phyloP scores from a whole-genome alignment of 2,113 vertebrate species.

The Himantopus leucocephalus region DNA sequence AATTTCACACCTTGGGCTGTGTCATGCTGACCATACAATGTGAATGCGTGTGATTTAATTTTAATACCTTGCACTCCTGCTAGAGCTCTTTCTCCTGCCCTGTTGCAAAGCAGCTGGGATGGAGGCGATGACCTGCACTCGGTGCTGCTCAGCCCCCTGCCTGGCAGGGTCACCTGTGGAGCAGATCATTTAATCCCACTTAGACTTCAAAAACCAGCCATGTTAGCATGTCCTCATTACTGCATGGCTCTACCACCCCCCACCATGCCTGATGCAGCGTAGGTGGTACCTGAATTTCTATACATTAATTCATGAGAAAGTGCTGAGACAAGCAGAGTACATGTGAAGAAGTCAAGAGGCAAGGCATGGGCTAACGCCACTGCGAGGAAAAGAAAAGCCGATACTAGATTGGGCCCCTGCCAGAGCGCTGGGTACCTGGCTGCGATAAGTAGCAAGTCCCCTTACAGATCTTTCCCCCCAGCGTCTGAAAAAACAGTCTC shows the following conservation, averaged over 20 bases:
- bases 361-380: neutral
- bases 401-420: no score
- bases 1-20: neutral
- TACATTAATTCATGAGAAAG: neutral
- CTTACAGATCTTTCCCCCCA: neutral
- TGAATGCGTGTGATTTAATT: neutral
- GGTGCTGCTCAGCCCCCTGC: neutral
- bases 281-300: neutral
- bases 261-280: neutral
- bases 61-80: neutral
- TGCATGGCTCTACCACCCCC: neutral
- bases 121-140: accelerated
- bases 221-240: neutral
- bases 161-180: neutral
- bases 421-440: neutral
- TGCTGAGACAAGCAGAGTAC: neutral
- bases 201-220: neutral
- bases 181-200: neutral
- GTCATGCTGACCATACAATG: accelerated
- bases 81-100: neutral
- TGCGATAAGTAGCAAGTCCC: neutral
- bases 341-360: neutral
- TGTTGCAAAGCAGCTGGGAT: neutral
- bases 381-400: neutral
- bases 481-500: accelerated